A percentile compares a stretch with the other conserved stretches of the same genome.
phyloP scores from a whole-genome alignment of 1,140 invertebrate genomes.

The Sesamia nonagrioides region DNA sequence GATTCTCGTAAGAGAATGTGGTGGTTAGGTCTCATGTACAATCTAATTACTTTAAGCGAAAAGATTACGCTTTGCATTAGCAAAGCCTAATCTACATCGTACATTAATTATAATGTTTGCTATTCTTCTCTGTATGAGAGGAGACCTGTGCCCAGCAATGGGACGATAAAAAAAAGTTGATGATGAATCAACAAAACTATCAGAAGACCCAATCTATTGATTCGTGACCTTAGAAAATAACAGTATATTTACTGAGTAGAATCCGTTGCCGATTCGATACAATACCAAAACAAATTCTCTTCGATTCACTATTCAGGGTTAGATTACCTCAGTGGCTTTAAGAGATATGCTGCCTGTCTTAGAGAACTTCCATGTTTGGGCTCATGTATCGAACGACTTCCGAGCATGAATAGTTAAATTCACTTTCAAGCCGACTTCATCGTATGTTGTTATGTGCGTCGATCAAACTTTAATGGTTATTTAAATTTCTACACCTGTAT shows the following conservation, averaged over 20 bases:
- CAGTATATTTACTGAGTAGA: background rate
- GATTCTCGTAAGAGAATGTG: background rate
- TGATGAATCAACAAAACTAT: background rate
- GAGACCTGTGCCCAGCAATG: too few relatives aligned
- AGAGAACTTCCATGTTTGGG: background rate
- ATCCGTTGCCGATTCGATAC: background rate
- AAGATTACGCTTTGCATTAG: background rate
- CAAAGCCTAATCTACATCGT: too few relatives aligned
- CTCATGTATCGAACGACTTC: constrained; percentile 9
- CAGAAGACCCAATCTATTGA: constrained; percentile 1
- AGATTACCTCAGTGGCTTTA: constrained; percentile 13
- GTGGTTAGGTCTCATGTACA: background rate
- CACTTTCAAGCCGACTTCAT: constrained; percentile 3
- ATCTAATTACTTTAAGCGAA: constrained; percentile 5
- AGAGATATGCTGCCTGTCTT: background rate
- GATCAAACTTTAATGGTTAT: constrained; percentile 37
- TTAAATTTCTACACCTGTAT: constrained; percentile 7
- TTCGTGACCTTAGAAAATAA: background rate
- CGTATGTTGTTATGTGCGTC: background rate
- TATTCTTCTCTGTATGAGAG: too few relatives aligned
- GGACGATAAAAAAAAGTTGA: too few relatives aligned
- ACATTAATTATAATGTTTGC: too few relatives aligned
- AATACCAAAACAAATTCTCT: background rate
- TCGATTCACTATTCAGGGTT: background rate
- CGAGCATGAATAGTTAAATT: constrained; percentile 32